A percentile compares a stretch with the other conserved stretches of the same genome.
phyloP scores from a whole-genome alignment of 64 coral and sea anemone genomes.

The Acropora tenuis region DNA sequence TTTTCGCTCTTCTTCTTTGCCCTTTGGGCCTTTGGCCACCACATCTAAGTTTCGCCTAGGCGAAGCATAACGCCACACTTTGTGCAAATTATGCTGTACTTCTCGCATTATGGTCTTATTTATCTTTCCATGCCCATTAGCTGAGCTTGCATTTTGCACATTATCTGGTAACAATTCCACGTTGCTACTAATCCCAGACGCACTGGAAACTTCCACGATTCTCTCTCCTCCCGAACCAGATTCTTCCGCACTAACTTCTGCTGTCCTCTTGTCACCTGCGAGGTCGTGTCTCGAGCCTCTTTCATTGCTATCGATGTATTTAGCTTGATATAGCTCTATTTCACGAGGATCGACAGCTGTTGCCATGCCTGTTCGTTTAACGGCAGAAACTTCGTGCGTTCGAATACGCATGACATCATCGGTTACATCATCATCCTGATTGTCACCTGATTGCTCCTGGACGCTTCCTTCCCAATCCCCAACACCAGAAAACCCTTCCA shows the following conservation, averaged over 20 bases:
- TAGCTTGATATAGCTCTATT: conserved; percentile 16
- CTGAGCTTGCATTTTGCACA: neutral
- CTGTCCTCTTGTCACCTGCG: neutral
- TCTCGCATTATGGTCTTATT: conserved; percentile 32
- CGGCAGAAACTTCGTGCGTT: neutral
- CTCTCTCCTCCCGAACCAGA: neutral
- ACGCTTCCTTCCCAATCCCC: conserved; percentile 23
- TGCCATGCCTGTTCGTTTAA: conserved; percentile 28
- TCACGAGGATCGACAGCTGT: conserved; percentile 8
- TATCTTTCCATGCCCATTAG: neutral
- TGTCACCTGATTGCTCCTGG: neutral
- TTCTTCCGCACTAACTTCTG: neutral
- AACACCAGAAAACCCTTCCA: neutral
- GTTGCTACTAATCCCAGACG: neutral
- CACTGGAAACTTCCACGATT: neutral
- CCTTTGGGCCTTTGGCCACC: conserved; percentile 26
- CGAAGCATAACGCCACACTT: conserved; percentile 33
- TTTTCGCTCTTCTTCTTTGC: conserved; percentile 18
- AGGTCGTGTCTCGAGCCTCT: neutral
- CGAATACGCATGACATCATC: conserved; percentile 27
- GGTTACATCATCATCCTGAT: conserved; percentile 28
- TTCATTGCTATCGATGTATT: neutral
- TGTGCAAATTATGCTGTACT: conserved; percentile 27
- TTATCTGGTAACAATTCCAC: neutral
- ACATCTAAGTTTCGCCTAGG: conserved; percentile 3